phyloP scores from a whole-genome alignment of 2,113 vertebrate species.

The Panthera uncia region DNA sequence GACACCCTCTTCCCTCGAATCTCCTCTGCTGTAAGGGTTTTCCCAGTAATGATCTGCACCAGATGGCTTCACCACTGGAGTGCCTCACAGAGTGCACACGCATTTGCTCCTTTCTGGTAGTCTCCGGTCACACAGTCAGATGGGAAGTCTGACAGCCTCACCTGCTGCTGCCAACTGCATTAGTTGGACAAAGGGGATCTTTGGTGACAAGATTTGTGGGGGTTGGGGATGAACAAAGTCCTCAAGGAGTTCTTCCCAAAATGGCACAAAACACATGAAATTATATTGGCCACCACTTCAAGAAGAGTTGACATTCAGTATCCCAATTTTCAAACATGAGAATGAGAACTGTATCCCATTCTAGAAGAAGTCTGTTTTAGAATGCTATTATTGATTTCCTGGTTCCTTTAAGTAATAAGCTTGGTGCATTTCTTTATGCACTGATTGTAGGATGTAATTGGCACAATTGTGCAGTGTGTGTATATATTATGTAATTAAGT shows the following conservation, averaged over 20 bases:
- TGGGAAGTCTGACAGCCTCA: not conserved
- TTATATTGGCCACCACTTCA: not conserved
- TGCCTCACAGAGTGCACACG: not conserved
- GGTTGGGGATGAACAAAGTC: not conserved
- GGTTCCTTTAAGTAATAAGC: not conserved
- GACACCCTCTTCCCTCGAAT: not conserved
- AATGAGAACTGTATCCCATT: not conserved
- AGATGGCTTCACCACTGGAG: not conserved
- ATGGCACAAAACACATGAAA: not conserved
- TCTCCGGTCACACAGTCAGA: not conserved
- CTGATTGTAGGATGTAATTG: not conserved
- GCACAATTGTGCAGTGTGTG: not conserved
- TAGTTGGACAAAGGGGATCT: not conserved
- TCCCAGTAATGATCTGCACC: not conserved
- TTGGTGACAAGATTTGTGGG: not conserved
- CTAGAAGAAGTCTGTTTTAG: not conserved
- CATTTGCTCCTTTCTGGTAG: not conserved
- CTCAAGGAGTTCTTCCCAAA: not conserved
- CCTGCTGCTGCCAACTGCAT: not conserved
- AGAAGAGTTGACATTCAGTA: not conserved
- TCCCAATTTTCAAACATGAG: not conserved
- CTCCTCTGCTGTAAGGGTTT: not conserved
- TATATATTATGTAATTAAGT: not conserved
- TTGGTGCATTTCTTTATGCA: not conserved
- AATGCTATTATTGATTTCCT: not conserved